These are phyloP conservation scores for Orthonevra nobilis DNA, from an alignment of 2,888 invertebrate species.

Conservation along the genomic window DNA sequence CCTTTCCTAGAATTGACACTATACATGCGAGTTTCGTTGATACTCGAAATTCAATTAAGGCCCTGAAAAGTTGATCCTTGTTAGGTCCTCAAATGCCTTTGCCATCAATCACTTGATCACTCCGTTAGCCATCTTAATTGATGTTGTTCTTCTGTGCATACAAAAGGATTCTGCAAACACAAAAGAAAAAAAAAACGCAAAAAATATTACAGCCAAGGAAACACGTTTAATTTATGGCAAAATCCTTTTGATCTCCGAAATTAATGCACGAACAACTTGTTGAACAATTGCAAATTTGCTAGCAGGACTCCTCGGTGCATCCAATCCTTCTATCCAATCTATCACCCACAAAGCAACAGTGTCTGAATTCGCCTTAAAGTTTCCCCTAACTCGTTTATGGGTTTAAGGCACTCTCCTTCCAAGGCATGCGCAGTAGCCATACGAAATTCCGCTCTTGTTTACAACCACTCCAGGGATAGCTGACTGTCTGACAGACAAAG, in stretches of 20 bases:
- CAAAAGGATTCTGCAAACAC: too few relatives aligned
- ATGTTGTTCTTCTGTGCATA: conserved; percentile 13
- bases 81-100: too few relatives aligned
- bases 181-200: too few relatives aligned
- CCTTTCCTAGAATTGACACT: too few relatives aligned
- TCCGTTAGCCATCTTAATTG: conserved; percentile 31
- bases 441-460: conserved; percentile 24
- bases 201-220: conserved; percentile 17
- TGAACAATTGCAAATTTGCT: conserved; percentile 55
- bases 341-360: neutral
- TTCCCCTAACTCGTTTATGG: too few relatives aligned
- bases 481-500: conserved; percentile 39
- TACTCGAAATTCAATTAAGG: conserved; percentile 45
- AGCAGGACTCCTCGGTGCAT: conserved; percentile 24
- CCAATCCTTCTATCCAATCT: too few relatives aligned
- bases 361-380: conserved; percentile 46
- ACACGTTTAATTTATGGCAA: conserved; percentile 37
- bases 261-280: conserved; percentile 65
- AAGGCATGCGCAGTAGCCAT: conserved; percentile 44
- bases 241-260: conserved; percentile 59
- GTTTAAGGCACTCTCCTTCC: conserved; percentile 40
- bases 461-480: conserved; percentile 59
- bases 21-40: too few relatives aligned
- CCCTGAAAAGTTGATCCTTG: neutral
- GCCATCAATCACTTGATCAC: conserved; percentile 25